phyloP scores from a whole-genome alignment of 37 sponge, comb jelly and placozoan species.

The Mnemiopsis leidyi region DNA sequence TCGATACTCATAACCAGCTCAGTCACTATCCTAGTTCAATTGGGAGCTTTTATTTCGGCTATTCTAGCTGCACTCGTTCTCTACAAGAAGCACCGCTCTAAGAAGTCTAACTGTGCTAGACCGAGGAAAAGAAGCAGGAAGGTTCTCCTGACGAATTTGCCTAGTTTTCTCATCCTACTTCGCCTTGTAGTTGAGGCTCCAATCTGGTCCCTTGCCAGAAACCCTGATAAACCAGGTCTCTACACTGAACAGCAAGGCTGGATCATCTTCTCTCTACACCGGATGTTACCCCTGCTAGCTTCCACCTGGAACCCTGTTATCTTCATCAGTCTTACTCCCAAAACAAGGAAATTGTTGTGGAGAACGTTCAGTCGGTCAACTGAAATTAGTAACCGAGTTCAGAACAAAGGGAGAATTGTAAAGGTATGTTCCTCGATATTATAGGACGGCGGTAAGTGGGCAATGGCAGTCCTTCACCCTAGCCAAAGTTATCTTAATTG shows the following conservation, averaged over 20 bases:
- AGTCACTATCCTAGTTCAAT: not conserved
- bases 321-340: not conserved
- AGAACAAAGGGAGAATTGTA: no score
- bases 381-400: no score
- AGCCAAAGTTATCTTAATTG: no score
- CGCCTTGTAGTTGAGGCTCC: not conserved
- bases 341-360: not conserved
- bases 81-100: not conserved
- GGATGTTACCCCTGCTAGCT: not conserved
- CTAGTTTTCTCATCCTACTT: not conserved
- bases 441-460: no score
- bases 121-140: not conserved
- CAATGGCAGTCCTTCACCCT: no score
- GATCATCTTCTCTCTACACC: not conserved
- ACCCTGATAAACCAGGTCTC: not conserved
- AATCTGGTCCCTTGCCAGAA: not conserved
- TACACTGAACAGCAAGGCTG: not conserved
- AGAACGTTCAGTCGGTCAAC: not conserved
- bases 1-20: not conserved
- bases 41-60: not conserved
- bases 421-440: no score
- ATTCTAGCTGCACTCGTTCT: not conserved
- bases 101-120: not conserved
- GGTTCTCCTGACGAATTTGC: not conserved
- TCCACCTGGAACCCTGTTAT: not conserved